phyloP scores from a whole-genome alignment of 2,888 invertebrate species.

The Andrena camellia region DNA sequence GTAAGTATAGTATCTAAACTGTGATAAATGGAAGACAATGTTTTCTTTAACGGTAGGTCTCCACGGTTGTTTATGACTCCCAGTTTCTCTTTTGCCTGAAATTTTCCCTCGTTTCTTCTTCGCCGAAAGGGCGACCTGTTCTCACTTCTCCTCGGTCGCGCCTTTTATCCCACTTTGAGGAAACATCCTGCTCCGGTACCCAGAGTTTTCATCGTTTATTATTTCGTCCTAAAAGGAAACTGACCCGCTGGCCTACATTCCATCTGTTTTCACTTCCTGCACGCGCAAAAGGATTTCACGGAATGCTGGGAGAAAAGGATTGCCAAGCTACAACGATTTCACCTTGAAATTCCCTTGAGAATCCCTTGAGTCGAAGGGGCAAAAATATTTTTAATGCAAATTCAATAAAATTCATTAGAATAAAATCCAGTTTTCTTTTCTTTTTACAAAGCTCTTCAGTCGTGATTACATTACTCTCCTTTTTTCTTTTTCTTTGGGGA shows the following conservation, averaged over 20 bases:
- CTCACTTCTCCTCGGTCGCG: not conserved
- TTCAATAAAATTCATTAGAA: no score
- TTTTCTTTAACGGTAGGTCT: slow-evolving; percentile 23
- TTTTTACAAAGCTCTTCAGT: no score
- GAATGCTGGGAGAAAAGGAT: slow-evolving; percentile 29
- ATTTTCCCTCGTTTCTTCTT: slow-evolving; percentile 25
- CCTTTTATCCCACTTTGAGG: slow-evolving; percentile 37
- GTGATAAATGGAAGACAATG: not conserved
- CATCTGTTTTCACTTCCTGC: slow-evolving; percentile 64
- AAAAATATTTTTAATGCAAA: no score
- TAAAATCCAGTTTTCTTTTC: no score
- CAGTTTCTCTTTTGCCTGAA: slow-evolving; percentile 27
- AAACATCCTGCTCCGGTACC: slow-evolving; percentile 34
- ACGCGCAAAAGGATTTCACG: slow-evolving; percentile 43
- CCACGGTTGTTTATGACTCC: not conserved
- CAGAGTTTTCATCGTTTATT: slow-evolving; percentile 43
- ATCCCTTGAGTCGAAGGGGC: no score
- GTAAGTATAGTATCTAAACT: not conserved
- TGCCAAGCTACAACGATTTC: slow-evolving; percentile 31
- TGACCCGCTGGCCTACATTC: slow-evolving; percentile 64
- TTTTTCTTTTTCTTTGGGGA: no score
- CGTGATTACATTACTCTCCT: no score
- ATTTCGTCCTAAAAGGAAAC: slow-evolving; percentile 44
- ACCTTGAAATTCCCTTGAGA: no score
- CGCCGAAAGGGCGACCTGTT: slow-evolving; percentile 27